A percentile compares a stretch with the other conserved stretches of the same genome.
phyloP scores from a whole-genome alignment of 2,113 vertebrate genomes.

The Catharus fuscescens region DNA sequence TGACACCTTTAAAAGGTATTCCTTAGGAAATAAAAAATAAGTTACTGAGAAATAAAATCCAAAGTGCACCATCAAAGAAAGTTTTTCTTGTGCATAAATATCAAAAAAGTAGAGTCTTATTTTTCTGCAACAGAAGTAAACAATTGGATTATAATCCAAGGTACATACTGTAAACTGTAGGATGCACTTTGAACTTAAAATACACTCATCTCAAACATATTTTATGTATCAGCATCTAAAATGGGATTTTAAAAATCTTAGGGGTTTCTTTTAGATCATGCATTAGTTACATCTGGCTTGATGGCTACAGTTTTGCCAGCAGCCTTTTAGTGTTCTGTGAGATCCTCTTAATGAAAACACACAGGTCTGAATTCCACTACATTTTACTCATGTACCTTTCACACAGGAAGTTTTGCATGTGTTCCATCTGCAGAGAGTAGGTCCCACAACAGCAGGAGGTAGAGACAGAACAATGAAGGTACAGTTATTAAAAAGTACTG shows the following conservation, averaged over 20 bases:
- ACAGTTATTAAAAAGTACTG: neutral
- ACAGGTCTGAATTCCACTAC: neutral
- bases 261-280: neutral
- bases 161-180: neutral
- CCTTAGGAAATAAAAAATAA: neutral
- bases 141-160: neutral
- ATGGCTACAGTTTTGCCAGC: neutral
- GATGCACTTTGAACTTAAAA: neutral
- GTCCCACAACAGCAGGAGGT: neutral
- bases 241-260: neutral
- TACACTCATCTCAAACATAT: neutral
- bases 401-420: neutral
- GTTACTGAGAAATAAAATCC: neutral
- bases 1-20: neutral
- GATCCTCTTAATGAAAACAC: neutral
- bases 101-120: neutral
- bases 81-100: neutral
- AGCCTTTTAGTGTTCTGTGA: neutral
- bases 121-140: neutral
- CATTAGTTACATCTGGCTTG: neutral
- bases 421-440: neutral
- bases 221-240: conserved; percentile 9
- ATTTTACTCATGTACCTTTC: neutral
- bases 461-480: neutral
- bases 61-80: neutral